Percentiles rank a stretch among this genome's conserved stretches.
phyloP scores from a whole-genome alignment of 2,113 vertebrate genomes.

The Thunnus thynnus region DNA sequence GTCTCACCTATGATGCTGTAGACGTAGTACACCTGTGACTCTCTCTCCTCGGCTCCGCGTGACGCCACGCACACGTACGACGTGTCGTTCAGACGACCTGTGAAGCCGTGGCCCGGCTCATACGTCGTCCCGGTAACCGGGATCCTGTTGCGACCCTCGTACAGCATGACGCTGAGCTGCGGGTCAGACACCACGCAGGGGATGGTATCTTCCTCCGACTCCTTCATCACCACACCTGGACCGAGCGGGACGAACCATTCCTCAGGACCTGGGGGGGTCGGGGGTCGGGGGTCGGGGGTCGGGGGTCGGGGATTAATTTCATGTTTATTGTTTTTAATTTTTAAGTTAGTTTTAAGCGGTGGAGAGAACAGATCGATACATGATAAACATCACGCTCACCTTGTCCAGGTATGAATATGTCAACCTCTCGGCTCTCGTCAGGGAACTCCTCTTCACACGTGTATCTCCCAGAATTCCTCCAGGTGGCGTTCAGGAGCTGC shows the following conservation, averaged over 20 bases:
- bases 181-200: conserved; percentile 94
- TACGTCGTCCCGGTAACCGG: conserved; percentile 78
- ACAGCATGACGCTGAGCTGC: conserved; percentile 86
- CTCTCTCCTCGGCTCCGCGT: conserved; percentile 80
- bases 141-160: conserved; percentile 82
- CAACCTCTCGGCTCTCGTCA: conserved; percentile 79
- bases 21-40: conserved; percentile 88
- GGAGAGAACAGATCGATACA: no score
- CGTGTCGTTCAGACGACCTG: conserved; percentile 89
- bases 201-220: conserved; percentile 84
- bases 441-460: conserved; percentile 80
- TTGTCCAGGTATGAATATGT: conserved; percentile 91
- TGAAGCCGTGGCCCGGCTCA: conserved; percentile 89
- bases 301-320: no score
- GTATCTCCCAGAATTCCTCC: conserved; percentile 90
- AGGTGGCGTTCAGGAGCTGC: conserved; percentile 85
- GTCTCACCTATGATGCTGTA: conserved; percentile 90
- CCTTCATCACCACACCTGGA: conserved; percentile 88
- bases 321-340: no score
- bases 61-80: conserved; percentile 89
- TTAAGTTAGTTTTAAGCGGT: no score
- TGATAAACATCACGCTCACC: not conserved
- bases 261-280: conserved; percentile 83
- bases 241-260: conserved; percentile 87
- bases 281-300: no score